phyloP scores from a whole-genome alignment of 2,888 invertebrate species.

The Herminia tarsipennalis region DNA sequence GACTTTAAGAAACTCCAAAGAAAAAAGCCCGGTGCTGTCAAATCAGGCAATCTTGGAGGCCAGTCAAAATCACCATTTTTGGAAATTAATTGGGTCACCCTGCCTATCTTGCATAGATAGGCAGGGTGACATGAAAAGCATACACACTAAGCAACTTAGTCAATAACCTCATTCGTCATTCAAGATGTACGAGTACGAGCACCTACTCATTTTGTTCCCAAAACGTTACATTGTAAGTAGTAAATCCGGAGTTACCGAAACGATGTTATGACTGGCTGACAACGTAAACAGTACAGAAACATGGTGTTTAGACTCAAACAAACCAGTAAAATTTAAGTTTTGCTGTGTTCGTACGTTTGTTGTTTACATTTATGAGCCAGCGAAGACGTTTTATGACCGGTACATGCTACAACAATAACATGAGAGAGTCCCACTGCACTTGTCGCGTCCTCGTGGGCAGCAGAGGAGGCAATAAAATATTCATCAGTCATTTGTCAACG shows the following conservation, averaged over 20 bases:
- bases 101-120: too few species aligned
- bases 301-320: constrained; percentile 26
- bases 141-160: too few species aligned
- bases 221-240: background rate
- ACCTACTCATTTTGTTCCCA: background rate
- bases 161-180: background rate
- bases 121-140: too few species aligned
- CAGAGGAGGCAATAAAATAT: constrained; percentile 76
- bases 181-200: background rate
- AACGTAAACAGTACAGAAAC: constrained; percentile 17
- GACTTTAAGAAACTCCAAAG: too few species aligned
- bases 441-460: constrained; percentile 55
- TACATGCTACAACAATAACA: constrained; percentile 27
- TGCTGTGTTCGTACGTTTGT: constrained; percentile 8
- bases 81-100: too few species aligned
- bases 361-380: constrained; percentile 17
- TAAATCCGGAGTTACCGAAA: constrained; percentile 7
- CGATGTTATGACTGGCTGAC: constrained; percentile 45
- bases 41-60: too few species aligned
- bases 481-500: constrained; percentile 76
- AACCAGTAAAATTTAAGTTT: constrained; percentile 1
- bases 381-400: constrained; percentile 27
- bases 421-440: constrained; percentile 36
- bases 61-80: too few species aligned
- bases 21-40: too few species aligned